A percentile compares a stretch with the other conserved stretches of the same genome.
Conservation (phyloP, 2,888 invertebrate species). For the Volucella inflata region DNA sequence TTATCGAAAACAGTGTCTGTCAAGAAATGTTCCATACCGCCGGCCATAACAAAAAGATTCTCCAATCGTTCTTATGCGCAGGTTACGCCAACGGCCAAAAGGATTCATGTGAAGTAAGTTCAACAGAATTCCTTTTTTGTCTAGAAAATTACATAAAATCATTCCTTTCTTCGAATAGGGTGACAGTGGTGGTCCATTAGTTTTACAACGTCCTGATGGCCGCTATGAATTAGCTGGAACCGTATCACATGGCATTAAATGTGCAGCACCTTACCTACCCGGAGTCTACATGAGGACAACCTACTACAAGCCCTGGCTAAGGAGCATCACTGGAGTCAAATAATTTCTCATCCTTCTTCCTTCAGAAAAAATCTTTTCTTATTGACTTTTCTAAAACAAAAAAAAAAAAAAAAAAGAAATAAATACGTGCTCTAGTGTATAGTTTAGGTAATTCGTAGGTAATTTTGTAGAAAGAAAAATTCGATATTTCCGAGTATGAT, state of each 20-base stretch:
- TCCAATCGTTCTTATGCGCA: constrained; percentile 94
- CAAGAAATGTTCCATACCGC: constrained; percentile 97
- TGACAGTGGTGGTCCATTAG: constrained; percentile 96
- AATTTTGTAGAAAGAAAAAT: constrained; percentile 41
- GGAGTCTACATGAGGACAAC: constrained; percentile 97
- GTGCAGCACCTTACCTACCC: constrained; percentile 95
- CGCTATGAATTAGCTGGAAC: constrained; percentile 95
- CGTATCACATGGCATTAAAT: constrained; percentile 97
- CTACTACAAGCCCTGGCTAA: constrained; percentile 95
- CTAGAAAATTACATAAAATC: not conserved
- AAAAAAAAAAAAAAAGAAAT: constrained; percentile 14
- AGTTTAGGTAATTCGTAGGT: constrained; percentile 58
- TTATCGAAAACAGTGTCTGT: constrained; percentile 95
- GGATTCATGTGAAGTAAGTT: constrained; percentile 94
- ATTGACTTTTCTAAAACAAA: constrained; percentile 28
- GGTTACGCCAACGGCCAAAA: constrained; percentile 96
- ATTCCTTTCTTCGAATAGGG: constrained; percentile 86
- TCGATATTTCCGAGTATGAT: constrained; percentile 22
- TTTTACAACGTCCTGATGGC: constrained; percentile 92
- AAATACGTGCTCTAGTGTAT: constrained; percentile 69
- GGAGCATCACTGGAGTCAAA: constrained; percentile 92
- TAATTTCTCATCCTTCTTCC: constrained; percentile 78
- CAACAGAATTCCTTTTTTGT: not conserved
- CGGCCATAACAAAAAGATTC: constrained; percentile 93
- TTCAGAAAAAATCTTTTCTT: constrained; percentile 7